A percentile compares a stretch with the other conserved stretches of the same genome.
phyloP scores from a whole-genome alignment of 2,113 vertebrate genomes.

The Poeciliopsis prolifica region DNA sequence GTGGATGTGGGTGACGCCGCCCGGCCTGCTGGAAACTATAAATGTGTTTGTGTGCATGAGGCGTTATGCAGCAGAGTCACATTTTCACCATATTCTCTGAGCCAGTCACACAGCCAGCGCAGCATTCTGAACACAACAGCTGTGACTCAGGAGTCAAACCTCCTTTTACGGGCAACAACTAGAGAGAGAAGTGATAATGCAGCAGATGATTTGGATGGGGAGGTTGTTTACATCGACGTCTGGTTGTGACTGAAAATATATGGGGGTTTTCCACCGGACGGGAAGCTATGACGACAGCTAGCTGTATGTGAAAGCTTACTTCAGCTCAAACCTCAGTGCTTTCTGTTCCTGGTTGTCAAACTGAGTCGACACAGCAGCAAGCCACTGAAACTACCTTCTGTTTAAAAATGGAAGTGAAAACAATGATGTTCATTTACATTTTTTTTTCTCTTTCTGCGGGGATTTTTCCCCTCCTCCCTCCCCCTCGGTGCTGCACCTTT shows the following conservation, averaged over 20 bases:
- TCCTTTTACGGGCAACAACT: constrained; percentile 54
- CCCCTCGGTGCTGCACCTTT: constrained; percentile 17
- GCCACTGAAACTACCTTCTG: constrained; percentile 51
- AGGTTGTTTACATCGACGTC: constrained; percentile 57
- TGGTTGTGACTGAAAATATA: constrained; percentile 40
- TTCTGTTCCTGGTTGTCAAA: constrained; percentile 56
- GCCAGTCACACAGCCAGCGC: constrained; percentile 28
- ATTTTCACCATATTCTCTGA: constrained; percentile 47
- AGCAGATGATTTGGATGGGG: constrained; percentile 1
- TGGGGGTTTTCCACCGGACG: constrained; percentile 61
- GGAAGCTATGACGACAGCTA: constrained; percentile 58
- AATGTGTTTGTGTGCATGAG: constrained; percentile 20
- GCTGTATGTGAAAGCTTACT: constrained; percentile 23
- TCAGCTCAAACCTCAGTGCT: constrained; percentile 28
- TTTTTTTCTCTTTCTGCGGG: constrained; percentile 34
- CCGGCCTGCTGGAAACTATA: constrained; percentile 29
- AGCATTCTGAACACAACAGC: constrained; percentile 41
- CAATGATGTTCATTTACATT: constrained; percentile 61
- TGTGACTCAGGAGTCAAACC: constrained; percentile 32
- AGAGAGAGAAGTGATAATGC: not conserved
- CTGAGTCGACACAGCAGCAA: constrained; percentile 7
- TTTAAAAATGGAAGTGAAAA: constrained; percentile 63
- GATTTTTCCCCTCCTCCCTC: constrained; percentile 33
- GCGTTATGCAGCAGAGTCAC: constrained; percentile 39
- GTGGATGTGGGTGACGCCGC: constrained; percentile 3